These are phyloP conservation scores for Syngnathus rostellatus DNA, from an alignment of 2,797 vertebrate genomes.

Conservation along the genomic window DNA sequence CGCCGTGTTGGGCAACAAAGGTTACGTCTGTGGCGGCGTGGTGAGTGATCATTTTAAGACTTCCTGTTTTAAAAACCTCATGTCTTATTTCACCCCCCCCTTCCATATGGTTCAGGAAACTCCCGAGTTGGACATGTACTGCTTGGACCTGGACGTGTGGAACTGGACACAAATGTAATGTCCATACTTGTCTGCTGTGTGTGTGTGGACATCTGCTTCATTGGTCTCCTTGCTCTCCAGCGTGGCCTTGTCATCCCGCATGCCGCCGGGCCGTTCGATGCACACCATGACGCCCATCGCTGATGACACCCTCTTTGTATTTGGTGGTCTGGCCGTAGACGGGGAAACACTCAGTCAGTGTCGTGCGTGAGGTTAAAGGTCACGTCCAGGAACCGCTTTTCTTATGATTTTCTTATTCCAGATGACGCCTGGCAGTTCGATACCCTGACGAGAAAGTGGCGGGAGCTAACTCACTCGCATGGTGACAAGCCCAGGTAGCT, in stretches of 20 bases:
- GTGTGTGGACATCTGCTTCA: not conserved
- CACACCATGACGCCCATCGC: conserved; percentile 82
- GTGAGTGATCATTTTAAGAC: conserved; percentile 62
- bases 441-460: conserved; percentile 75
- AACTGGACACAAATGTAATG: conserved; percentile 85
- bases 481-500: conserved; percentile 82
- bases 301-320: conserved; percentile 80
- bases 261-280: conserved; percentile 82
- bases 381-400: not conserved
- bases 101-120: conserved; percentile 73
- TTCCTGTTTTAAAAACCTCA: conserved; percentile 44
- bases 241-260: conserved; percentile 17
- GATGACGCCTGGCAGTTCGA: conserved; percentile 89
- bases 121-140: conserved; percentile 80
- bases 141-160: conserved; percentile 86
- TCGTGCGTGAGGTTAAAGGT: not conserved
- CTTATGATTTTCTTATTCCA: conserved; percentile 33
- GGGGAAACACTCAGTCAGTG: conserved; percentile 84
- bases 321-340: conserved; percentile 80
- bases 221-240: conserved; percentile 32
- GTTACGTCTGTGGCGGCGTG: conserved; percentile 86
- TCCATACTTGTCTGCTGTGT: not conserved
- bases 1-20: conserved; percentile 80
- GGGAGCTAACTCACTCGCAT: conserved; percentile 70
- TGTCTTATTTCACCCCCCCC: conserved; percentile 22